Evolutionary conservation across 2,797 vertebrate genomes (phyloP).

Genomic region (Hirundo rustica): DNA sequence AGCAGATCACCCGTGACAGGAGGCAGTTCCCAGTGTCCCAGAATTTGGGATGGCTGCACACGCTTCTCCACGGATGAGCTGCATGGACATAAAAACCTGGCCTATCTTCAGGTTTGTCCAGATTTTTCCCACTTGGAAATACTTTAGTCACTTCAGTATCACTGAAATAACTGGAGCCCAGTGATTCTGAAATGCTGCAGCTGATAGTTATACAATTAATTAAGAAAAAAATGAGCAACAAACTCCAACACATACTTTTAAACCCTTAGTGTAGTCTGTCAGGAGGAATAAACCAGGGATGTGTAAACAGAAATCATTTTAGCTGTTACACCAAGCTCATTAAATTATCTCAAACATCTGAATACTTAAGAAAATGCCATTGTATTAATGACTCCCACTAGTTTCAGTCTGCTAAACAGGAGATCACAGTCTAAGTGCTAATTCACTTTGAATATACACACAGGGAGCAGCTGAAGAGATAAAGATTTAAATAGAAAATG

Average conservation of each 20-base stretch:
- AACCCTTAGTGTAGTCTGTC: background rate
- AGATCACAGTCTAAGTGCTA: background rate
- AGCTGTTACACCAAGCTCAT: background rate
- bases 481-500: slow-evolving; percentile 23
- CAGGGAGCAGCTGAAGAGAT: background rate
- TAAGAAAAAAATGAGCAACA: background rate
- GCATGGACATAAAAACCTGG: background rate
- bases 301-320: background rate
- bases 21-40: background rate
- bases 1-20: background rate
- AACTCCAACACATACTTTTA: background rate
- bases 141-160: background rate
- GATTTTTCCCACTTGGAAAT: background rate
- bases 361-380: background rate
- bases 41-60: background rate
- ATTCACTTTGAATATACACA: background rate
- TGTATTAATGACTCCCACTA: background rate
- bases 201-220: background rate
- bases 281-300: background rate
- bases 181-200: background rate
- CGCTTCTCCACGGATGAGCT: background rate
- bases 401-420: background rate
- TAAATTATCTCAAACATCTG: background rate
- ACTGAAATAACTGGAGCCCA: background rate
- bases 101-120: background rate